These are phyloP conservation scores for Nematopogon swammerdamellus DNA, from an alignment of 2,888 invertebrate species.

Conservation along the genomic window DNA sequence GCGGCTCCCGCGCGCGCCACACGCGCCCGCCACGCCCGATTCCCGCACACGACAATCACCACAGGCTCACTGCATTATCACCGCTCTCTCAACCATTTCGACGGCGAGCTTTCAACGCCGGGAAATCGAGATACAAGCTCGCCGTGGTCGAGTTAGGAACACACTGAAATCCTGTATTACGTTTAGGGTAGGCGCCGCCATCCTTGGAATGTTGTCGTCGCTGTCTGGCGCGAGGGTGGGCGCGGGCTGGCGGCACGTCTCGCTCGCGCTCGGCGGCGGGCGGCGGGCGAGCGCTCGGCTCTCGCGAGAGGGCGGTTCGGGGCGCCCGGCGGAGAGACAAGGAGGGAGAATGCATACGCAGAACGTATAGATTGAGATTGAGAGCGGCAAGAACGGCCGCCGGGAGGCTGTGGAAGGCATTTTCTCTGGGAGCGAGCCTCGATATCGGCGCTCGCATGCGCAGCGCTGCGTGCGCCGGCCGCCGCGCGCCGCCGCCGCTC, in stretches of 20 bases:
- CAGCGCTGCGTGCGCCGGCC: background rate
- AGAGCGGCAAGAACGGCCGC: background rate
- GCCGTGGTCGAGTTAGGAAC: background rate
- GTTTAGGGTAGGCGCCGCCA: background rate
- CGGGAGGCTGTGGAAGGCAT: background rate
- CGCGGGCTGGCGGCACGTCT: too few relatives aligned
- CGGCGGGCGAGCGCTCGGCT: background rate
- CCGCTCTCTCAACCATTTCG: background rate
- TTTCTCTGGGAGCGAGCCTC: background rate
- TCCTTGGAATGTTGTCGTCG: background rate
- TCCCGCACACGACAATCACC: background rate
- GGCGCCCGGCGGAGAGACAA: background rate
- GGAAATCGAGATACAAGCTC: background rate
- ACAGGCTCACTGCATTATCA: background rate
- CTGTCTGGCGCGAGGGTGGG: background rate
- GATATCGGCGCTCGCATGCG: background rate
- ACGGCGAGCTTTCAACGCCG: background rate
- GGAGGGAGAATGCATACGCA: background rate
- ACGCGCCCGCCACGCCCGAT: too few relatives aligned
- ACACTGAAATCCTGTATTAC: background rate
- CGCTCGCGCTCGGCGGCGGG: background rate
- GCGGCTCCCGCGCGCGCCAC: background rate
- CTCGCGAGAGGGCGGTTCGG: background rate
- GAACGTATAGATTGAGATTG: background rate
- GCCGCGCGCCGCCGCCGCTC: background rate